A percentile compares a stretch with the other conserved stretches of the same genome.
phyloP scores from a whole-genome alignment of 2,797 vertebrate species.

The Onychomys torridus region DNA sequence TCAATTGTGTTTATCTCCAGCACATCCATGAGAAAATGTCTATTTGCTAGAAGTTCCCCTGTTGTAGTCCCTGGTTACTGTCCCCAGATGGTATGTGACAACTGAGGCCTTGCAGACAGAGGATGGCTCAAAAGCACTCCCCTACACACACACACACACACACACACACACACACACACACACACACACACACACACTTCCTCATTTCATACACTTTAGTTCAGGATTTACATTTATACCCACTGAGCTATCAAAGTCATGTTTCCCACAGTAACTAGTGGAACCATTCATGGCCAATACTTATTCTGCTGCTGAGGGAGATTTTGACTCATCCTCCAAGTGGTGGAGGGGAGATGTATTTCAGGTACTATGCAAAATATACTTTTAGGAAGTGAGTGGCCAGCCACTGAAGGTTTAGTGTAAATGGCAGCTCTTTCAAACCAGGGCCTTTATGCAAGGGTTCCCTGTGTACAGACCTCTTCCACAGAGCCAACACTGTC shows the following conservation, averaged over 20 bases:
- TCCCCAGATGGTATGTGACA: background rate
- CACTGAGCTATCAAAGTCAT: slow-evolving; percentile 72
- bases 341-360: slow-evolving; percentile 65
- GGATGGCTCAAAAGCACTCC: slow-evolving; percentile 16
- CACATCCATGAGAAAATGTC: background rate
- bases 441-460: background rate
- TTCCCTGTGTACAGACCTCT: slow-evolving; percentile 29
- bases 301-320: slow-evolving; percentile 53
- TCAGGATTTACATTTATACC: slow-evolving; percentile 65
- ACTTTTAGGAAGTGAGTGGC: slow-evolving; percentile 48
- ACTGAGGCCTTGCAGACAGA: background rate
- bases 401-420: slow-evolving; percentile 6
- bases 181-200: background rate
- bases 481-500: background rate
- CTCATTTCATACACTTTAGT: background rate
- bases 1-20: background rate
- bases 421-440: slow-evolving; percentile 53
- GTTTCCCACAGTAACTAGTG: slow-evolving; percentile 76
- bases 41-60: background rate
- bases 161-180: background rate
- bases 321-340: slow-evolving; percentile 73
- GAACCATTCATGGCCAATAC: slow-evolving; percentile 63
- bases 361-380: slow-evolving; percentile 63
- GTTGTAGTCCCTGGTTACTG: background rate
- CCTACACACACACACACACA: slow-evolving; percentile 52